Evolutionary conservation across 2,797 vertebrate species (phyloP).

Genomic region (Parauchenoglanis punctatus): DNA sequence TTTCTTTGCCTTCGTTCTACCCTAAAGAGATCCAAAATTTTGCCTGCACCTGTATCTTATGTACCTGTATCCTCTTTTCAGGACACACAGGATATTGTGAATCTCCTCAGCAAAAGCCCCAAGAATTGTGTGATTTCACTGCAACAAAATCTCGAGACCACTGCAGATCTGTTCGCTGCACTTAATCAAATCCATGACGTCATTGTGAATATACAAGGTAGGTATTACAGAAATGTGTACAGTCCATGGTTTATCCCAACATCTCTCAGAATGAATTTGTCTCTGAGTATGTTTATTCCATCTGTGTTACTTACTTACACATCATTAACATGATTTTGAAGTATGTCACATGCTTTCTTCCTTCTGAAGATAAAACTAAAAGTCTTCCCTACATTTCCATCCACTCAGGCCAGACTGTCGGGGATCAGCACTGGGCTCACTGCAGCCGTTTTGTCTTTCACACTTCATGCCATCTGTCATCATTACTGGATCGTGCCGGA

Average conservation of each 20-base stretch:
- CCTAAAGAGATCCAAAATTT: not conserved
- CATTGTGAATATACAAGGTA: conserved; percentile 76
- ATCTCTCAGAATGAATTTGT: not conserved
- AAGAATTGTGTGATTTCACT: conserved; percentile 67
- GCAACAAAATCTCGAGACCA: conserved; percentile 63
- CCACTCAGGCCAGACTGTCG: conserved; percentile 68
- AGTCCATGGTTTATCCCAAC: not conserved
- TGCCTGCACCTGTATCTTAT: not conserved
- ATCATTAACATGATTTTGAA: not conserved
- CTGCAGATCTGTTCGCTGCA: conserved; percentile 67
- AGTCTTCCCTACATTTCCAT: conserved; percentile 20
- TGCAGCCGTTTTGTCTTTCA: conserved; percentile 77
- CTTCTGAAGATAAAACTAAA: not conserved
- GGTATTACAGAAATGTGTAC: not conserved
- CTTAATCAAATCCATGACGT: conserved; percentile 72
- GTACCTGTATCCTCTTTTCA: conserved; percentile 41
- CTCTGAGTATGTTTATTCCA: not conserved
- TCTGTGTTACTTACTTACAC: not conserved
- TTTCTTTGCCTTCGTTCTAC: conserved; percentile 48
- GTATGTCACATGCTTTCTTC: not conserved
- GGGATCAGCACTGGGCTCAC: conserved; percentile 74
- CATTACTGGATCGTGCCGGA: conserved; percentile 69
- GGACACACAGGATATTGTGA: conserved; percentile 66
- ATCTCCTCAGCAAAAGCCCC: conserved; percentile 56
- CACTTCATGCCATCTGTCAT: conserved; percentile 69